A percentile compares a stretch with the other conserved stretches of the same genome.
phyloP scores from a whole-genome alignment of 2,113 vertebrate species.

The Struthidea cinerea region DNA sequence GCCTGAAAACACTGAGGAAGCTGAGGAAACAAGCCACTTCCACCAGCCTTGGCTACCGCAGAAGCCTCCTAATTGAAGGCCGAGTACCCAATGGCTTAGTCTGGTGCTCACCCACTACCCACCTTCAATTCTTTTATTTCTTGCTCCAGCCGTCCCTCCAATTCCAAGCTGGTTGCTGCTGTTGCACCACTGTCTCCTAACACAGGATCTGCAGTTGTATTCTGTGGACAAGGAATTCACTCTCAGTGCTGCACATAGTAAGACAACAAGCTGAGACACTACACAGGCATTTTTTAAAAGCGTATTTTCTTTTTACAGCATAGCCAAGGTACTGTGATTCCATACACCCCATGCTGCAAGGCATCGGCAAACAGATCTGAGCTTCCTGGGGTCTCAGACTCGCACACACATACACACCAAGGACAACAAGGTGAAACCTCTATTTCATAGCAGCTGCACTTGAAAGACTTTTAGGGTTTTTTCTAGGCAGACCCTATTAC shows the following conservation, averaged over 20 bases:
- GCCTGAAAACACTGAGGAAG: background rate
- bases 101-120: background rate
- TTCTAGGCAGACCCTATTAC: background rate
- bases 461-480: accelerated
- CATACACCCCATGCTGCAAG: background rate
- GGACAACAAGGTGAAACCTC: background rate
- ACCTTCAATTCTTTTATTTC: constrained; percentile 86
- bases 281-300: background rate
- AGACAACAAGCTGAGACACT: background rate
- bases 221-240: constrained; percentile 55
- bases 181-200: constrained; percentile 15
- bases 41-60: background rate
- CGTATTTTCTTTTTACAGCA: background rate
- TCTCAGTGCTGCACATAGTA: accelerated
- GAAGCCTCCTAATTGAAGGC: background rate
- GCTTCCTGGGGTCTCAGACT: background rate
- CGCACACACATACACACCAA: accelerated
- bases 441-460: background rate
- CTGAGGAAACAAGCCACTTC: background rate
- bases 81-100: background rate
- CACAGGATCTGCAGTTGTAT: background rate
- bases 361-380: background rate
- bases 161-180: constrained; percentile 57
- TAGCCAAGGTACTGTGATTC: background rate
- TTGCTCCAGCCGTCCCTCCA: constrained; percentile 75